Conservation (phyloP, 2,113 vertebrate genomes). For the Rhinopomastus cyanomelas region DNA sequence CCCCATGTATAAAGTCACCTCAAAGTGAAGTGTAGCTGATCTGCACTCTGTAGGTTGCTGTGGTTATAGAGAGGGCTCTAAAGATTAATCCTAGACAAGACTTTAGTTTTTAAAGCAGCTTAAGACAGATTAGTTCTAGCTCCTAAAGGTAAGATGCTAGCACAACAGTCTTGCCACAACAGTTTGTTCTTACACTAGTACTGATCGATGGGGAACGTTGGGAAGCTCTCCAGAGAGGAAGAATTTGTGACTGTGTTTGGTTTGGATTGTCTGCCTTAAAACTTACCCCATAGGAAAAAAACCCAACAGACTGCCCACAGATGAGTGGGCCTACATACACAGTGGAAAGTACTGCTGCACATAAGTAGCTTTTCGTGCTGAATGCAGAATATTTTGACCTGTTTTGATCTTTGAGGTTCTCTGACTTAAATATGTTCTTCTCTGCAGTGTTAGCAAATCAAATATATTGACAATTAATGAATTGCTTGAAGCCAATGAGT, state of each 20-base stretch:
- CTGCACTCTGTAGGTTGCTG: not conserved
- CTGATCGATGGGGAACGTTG: not conserved
- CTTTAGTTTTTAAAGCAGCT: not conserved
- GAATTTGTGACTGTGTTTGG: not conserved
- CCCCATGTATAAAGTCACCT: not conserved
- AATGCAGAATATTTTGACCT: not conserved
- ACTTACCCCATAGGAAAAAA: not conserved
- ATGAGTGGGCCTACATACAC: not conserved
- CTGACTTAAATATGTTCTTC: not conserved
- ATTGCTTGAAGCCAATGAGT: rapidly evolving
- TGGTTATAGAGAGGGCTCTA: not conserved
- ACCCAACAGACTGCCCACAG: not conserved
- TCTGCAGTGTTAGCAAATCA: not conserved
- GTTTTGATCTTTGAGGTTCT: not conserved
- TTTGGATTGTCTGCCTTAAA: not conserved
- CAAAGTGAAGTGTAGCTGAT: not conserved
- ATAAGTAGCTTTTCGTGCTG: not conserved
- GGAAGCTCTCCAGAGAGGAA: not conserved
- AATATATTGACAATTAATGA: not conserved
- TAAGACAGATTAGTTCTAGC: not conserved
- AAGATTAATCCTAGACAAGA: not conserved
- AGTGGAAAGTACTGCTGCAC: not conserved
- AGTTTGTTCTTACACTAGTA: not conserved
- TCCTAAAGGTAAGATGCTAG: not conserved
- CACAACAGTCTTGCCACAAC: not conserved